A percentile compares a stretch with the other conserved stretches of the same genome.
phyloP scores from a whole-genome alignment of 2,113 vertebrate species.

The Tenrec ecaudatus region DNA sequence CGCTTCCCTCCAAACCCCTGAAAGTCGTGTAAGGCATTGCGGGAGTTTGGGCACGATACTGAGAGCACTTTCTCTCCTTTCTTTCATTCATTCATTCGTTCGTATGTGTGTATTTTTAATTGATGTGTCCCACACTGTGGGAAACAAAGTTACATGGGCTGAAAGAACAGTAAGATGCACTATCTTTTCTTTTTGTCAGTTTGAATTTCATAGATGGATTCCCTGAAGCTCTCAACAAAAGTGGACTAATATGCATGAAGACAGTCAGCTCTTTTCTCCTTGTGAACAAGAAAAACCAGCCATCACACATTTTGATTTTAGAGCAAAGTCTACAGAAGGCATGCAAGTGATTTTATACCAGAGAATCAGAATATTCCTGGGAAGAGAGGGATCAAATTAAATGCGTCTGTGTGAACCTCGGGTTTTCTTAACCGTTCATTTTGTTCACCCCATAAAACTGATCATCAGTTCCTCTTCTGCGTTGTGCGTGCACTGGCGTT shows the following conservation, averaged over 20 bases:
- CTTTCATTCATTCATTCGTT: no score
- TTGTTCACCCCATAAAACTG: constrained; percentile 17
- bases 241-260: constrained; percentile 49
- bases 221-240: constrained; percentile 62
- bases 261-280: constrained; percentile 1
- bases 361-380: constrained; percentile 22
- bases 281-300: constrained; percentile 32
- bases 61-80: neutral
- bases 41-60: constrained; percentile 35
- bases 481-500: neutral
- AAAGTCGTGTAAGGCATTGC: constrained; percentile 53
- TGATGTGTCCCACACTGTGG: constrained; percentile 33
- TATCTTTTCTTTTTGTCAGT: neutral
- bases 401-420: neutral
- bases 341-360: neutral
- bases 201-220: constrained; percentile 37
- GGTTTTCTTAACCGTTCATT: constrained; percentile 36
- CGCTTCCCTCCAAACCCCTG: neutral
- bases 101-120: neutral
- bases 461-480: neutral
- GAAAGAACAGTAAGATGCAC: neutral
- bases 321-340: constrained; percentile 15
- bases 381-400: constrained; percentile 4
- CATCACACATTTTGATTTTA: neutral
- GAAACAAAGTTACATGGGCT: constrained; percentile 40